Base-by-base conservation (phyloP, 2,797 vertebrate species). In the Halcyon smyrnensis region DNA sequence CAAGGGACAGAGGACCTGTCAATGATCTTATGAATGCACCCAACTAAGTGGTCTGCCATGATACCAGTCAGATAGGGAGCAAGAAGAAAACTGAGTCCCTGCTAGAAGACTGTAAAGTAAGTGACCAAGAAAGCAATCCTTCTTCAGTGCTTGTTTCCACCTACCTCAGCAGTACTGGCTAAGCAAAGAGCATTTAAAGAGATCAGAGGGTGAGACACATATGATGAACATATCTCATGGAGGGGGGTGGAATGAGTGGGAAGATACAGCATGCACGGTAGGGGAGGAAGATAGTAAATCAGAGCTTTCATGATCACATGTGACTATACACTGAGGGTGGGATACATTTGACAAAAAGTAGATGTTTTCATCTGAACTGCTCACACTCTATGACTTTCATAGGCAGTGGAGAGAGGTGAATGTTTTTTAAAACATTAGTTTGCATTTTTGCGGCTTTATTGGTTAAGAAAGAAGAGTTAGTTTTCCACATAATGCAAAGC, bases 401-500 rank as follows among this genome's bases (percentile, higher is more conserved):
- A 84, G 77, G n/a, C 85, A 62, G 60, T 12, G 46, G 56, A 82
- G 39, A 89, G 88, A 84, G 78, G 68, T 92, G 57, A 88, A 34
- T 2, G 1, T 11, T 91, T 89, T 84, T 88, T 45, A 39, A 79
- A 94, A 56, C 9, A 74, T 28, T 59, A 32, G 19, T 41, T 81
- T 95, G 48, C 67, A 32, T 32, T 86, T 89, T 88, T 94, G 67
- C 1, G 3, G 87, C 79, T 92, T 94, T 90, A 77, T 77, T 88
- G 67, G 85, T 89, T 95, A 96, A 86, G 76, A 97, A 91, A 77
- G 81, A 86, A 77, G 36, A 87, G 50, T 64, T 84, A 84, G 51
- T 89, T 90, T 91, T 96, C 86, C 41, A 92, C 80, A 88, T 87
- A 94, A 95, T 84, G n/a, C 70, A 93, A 86, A 93, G 78, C 70